Evolutionary conservation across 2,797 vertebrate genomes (phyloP), one percentile per base, ranked within the genome.

Genomic region (Anguilla megastoma): DNA sequence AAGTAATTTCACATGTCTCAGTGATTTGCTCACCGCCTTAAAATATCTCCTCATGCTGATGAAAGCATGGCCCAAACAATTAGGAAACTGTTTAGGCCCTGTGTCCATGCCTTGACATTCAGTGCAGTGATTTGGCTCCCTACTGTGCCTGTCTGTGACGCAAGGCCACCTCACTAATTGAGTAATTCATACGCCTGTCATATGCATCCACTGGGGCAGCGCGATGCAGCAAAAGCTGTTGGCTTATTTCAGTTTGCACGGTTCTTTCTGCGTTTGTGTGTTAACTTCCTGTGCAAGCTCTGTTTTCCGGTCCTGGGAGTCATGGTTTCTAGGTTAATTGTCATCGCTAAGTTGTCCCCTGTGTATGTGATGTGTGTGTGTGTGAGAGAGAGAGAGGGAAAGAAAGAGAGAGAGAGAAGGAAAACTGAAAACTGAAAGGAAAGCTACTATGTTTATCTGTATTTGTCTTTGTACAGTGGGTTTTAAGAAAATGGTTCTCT

Each of bases 111-210:
- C 85, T 88, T 84, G 84, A 79, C 85, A 87, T 89, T 89, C 84
- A 74, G 87, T 87, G 89, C 71, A 48, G 87, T 91, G 48, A 89
- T 90, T 90, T 87, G 30, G 83, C 84, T 88, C 88, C 89, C 82
- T 88, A 16, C 86, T 48, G 86, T 85, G 86, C 86, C 88, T 88
- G 76, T 86, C 82, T 48, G 56, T 86, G 86, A 89, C 89, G 89
- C 66, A 89, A 89, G 54, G 58, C 84, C 52, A 88, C 36, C 27
- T 85, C 87, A 89, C 90, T 88, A 88, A 85, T 85, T 45, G 21
- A 50, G 52, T 85, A 33, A 92, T 92, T 89, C 84, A 58, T 79
- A 92, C 89, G 83, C 85, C 80, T 41, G 88, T 91, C 86, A 83
- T 87, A 50, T 79, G 87, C 14, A 85, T 45, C 69, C 74, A 45